Evolutionary conservation across 1,140 invertebrate genomes (phyloP).

Genomic region (Sarcophaga bullata): DNA sequence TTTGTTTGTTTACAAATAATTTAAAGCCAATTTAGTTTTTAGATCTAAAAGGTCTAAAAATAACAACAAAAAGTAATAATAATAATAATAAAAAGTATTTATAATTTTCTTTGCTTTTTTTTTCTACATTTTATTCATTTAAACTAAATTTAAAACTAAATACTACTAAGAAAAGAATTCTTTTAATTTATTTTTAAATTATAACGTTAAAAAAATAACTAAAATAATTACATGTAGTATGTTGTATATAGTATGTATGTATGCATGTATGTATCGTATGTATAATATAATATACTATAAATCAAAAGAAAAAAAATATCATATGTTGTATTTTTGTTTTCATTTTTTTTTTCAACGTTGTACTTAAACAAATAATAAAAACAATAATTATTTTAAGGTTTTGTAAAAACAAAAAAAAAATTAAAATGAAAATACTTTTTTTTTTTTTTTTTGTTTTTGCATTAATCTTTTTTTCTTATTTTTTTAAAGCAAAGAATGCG

Average conservation of each 20-base stretch:
- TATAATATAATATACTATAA: not conserved
- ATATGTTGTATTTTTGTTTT: too few relatives aligned
- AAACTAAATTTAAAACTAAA: constrained; percentile 16
- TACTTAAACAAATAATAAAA: constrained; percentile 21
- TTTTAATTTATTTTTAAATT: too few relatives aligned
- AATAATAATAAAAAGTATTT: too few relatives aligned
- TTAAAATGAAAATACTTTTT: not conserved
- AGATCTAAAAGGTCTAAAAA: constrained; percentile 18
- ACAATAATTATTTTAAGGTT: not conserved
- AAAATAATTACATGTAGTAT: too few relatives aligned
- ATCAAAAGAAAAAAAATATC: not conserved
- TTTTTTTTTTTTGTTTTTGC: not conserved
- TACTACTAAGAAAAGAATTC: constrained; percentile 2
- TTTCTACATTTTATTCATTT: not conserved
- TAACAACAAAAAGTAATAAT: constrained; percentile 6
- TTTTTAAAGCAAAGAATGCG: constrained; percentile 2
- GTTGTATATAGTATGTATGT: too few relatives aligned
- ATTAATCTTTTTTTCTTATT: not conserved
- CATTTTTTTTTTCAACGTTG: not conserved
- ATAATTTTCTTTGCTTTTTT: too few relatives aligned
- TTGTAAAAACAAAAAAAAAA: not conserved
- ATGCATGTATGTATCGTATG: too few relatives aligned
- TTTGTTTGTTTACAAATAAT: constrained; percentile 9
- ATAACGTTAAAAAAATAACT: too few relatives aligned
- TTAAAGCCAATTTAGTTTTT: constrained; percentile 25